A percentile compares a stretch with the other conserved stretches of the same genome.
Conservation (phyloP, 2,113 vertebrate genomes). For the Austrofundulus limnaeus region DNA sequence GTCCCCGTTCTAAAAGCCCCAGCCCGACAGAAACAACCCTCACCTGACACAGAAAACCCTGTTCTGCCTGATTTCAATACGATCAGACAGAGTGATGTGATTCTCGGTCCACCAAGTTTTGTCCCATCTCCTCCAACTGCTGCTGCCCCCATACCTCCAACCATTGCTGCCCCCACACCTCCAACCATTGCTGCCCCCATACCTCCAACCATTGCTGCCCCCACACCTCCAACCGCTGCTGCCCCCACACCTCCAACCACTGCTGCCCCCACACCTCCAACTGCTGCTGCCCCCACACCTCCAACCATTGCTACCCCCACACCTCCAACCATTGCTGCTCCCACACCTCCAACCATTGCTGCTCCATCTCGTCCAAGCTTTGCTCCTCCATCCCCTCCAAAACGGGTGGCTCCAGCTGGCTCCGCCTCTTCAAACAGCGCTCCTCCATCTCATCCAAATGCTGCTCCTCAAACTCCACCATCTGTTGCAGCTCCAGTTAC, state of each 20-base stretch:
- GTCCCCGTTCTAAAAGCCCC: constrained; percentile 4
- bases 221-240: not conserved
- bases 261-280: not conserved
- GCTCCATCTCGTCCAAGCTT: not conserved
- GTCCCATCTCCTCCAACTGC: not conserved
- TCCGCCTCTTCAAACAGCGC: not conserved
- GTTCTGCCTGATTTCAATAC: constrained; percentile 7
- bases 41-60: constrained; percentile 31
- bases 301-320: not conserved
- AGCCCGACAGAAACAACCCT: constrained; percentile 24
- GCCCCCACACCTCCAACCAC: not conserved
- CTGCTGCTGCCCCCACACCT: not conserved
- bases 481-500: not conserved
- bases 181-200: not conserved
- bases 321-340: too few species aligned
- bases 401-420: not conserved
- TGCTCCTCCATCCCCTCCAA: not conserved
- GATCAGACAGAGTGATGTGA: constrained; percentile 8
- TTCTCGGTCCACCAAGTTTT: not conserved
- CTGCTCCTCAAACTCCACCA: too few species aligned
- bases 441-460: not conserved
- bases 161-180: not conserved
- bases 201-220: not conserved
- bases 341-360: not conserved
- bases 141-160: not conserved